A percentile compares a stretch with the other conserved stretches of the same genome.
Evolutionary conservation across 2,888 invertebrate genomes (phyloP).

Genomic region (Pachycephus smyrnensis): DNA sequence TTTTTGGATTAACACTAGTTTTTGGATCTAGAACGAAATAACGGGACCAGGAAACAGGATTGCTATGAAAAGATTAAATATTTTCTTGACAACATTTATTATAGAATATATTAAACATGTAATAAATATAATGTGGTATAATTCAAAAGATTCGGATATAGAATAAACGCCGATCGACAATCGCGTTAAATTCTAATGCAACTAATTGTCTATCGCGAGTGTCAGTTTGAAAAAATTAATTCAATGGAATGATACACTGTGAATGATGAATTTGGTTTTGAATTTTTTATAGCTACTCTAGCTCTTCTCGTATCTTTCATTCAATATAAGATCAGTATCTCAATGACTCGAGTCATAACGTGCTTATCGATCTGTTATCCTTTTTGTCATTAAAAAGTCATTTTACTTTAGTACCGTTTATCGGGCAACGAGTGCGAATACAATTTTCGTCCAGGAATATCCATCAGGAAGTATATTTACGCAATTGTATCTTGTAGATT

Average conservation of each 20-base stretch:
- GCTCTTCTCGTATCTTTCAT: background rate
- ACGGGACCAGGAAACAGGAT: background rate
- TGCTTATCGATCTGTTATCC: background rate
- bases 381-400: background rate
- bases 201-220: background rate
- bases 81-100: slow-evolving; percentile 33
- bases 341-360: background rate
- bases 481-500: background rate
- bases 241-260: background rate
- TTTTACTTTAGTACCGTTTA: background rate
- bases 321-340: background rate
- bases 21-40: background rate
- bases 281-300: background rate
- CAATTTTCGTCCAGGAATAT: background rate
- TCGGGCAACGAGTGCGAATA: background rate
- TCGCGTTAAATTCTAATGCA: background rate
- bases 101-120: slow-evolving; percentile 32
- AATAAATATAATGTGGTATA: slow-evolving; percentile 20
- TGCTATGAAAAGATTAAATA: background rate
- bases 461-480: background rate
- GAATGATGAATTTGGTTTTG: background rate
- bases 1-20: background rate
- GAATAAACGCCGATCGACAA: background rate
- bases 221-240: background rate
- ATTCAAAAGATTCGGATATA: slow-evolving; percentile 11